These are phyloP conservation scores for Ruditapes philippinarum DNA, from an alignment of 1,140 invertebrate species.

Conservation along the genomic window DNA sequence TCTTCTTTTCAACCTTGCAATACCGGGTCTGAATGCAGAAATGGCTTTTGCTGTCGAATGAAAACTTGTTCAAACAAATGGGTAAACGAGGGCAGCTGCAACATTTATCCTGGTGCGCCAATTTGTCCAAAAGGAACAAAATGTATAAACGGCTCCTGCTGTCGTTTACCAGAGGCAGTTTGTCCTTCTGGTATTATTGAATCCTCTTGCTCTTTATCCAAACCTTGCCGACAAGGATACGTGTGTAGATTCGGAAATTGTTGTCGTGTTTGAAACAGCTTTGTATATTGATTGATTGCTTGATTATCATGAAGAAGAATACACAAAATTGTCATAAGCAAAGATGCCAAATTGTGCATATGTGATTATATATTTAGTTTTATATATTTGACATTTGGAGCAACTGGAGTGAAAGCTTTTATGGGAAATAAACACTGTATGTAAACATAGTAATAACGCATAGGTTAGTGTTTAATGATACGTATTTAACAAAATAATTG, in stretches of 20 bases:
- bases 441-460: too few species aligned
- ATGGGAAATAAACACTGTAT: too few species aligned
- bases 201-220: neutral
- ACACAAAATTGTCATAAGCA: too few species aligned
- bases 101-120: neutral
- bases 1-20: neutral
- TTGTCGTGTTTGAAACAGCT: neutral
- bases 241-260: neutral
- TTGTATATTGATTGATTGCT: too few species aligned
- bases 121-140: neutral
- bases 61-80: neutral
- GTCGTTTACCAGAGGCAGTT: neutral
- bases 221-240: neutral
- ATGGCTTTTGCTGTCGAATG: neutral
- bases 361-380: too few species aligned
- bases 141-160: neutral
- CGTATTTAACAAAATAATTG: too few species aligned
- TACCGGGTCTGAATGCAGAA: neutral
- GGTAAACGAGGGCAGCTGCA: neutral
- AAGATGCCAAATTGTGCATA: too few species aligned
- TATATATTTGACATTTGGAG: too few species aligned
- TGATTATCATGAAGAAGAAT: too few species aligned
- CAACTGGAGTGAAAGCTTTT: too few species aligned
- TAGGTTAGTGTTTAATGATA: too few species aligned
- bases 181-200: neutral